Evolutionary conservation across 1,140 invertebrate genomes (phyloP).

Genomic region (Cydia splendana): DNA sequence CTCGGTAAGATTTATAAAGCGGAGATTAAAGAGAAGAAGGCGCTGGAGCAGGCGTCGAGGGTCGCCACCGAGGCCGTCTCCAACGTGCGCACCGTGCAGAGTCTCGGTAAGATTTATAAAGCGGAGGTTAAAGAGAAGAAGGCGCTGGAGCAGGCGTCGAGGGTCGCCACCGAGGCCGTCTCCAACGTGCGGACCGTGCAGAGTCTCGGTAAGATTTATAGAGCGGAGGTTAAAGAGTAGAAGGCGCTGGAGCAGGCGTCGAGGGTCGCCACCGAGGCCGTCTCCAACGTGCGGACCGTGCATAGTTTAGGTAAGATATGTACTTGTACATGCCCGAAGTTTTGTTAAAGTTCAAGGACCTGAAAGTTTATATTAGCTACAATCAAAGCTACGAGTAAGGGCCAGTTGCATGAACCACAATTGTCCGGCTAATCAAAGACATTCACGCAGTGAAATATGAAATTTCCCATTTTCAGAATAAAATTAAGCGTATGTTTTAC

Average conservation of each 20-base stretch:
- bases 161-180: slow-evolving; percentile 88
- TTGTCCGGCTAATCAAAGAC: no score
- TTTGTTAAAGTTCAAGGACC: no score
- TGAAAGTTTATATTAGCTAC: no score
- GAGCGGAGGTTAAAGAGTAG: slow-evolving; percentile 80
- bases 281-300: slow-evolving; percentile 89
- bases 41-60: slow-evolving; percentile 84
- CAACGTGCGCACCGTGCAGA: slow-evolving; percentile 89
- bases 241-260: slow-evolving; percentile 84
- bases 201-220: slow-evolving; percentile 82
- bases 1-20: slow-evolving; percentile 82
- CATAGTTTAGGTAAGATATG: slow-evolving; percentile 83
- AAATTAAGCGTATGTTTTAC: no score
- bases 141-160: slow-evolving; percentile 84
- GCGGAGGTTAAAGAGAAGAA: slow-evolving; percentile 80
- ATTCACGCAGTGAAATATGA: no score
- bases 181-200: slow-evolving; percentile 89
- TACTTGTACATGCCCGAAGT: no score
- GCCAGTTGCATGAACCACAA: no score
- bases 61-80: slow-evolving; percentile 88
- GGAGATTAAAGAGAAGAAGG: slow-evolving; percentile 80
- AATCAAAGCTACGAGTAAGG: no score
- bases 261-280: slow-evolving; percentile 87
- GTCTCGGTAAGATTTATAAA: slow-evolving; percentile 82
- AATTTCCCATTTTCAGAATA: no score